Conservation (phyloP, 2,797 vertebrate genomes). For the Sebastes alutus region DNA sequence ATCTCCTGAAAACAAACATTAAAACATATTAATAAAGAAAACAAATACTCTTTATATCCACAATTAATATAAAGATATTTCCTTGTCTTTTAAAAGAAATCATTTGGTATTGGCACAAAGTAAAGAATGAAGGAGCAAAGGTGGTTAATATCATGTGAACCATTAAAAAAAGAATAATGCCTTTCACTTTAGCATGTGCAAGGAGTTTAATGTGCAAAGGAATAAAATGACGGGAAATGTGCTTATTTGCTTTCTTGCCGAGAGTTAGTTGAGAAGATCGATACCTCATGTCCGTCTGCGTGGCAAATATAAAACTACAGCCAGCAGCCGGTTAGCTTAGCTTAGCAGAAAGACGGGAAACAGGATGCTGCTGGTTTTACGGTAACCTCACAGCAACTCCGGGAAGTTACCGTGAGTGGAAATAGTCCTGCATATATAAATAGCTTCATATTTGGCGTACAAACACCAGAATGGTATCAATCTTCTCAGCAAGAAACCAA, state of each 20-base stretch:
- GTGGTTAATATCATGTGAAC: not conserved
- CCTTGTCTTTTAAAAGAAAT: not conserved
- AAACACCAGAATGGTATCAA: not conserved
- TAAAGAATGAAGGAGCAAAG: not conserved
- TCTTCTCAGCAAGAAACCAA: not conserved
- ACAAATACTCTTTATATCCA: not conserved
- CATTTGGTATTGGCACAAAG: not conserved
- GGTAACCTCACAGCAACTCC: not conserved
- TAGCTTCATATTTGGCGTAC: not conserved
- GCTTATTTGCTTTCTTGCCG: not conserved
- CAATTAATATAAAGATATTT: not conserved
- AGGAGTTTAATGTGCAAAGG: not conserved
- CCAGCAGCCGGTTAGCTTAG: not conserved
- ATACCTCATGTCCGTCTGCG: not conserved
- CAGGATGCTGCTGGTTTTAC: not conserved
- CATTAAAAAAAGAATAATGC: not conserved
- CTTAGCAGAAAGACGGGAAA: not conserved
- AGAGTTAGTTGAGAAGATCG: not conserved
- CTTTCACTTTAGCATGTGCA: not conserved
- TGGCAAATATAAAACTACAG: not conserved
- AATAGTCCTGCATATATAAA: not conserved
- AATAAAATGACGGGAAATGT: not conserved
- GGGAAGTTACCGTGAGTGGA: not conserved
- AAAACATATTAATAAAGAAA: not conserved
- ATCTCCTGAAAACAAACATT: slow-evolving; percentile 46